Percentiles rank a stretch among this genome's conserved stretches.
Conservation (phyloP, 2,888 invertebrate genomes). For the Rotaria macrura region DNA sequence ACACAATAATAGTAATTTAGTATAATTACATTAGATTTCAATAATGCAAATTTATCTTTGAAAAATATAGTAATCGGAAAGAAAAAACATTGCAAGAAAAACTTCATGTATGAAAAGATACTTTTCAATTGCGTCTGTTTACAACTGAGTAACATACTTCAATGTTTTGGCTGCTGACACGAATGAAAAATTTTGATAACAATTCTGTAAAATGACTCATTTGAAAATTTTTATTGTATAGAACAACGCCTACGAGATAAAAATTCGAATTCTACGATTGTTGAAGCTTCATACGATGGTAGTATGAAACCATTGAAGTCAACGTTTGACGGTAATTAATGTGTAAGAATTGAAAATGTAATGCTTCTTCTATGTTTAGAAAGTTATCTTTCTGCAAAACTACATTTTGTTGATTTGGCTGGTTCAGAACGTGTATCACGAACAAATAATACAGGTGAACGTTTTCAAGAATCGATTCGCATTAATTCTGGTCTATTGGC, state of each 20-base stretch:
- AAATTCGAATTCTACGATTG: neutral
- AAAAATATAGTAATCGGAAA: too few relatives aligned
- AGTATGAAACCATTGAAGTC: neutral
- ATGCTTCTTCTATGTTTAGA: neutral
- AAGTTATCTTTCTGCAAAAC: conserved; percentile 41
- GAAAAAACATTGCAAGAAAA: too few relatives aligned
- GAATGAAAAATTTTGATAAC: too few relatives aligned
- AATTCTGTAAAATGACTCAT: too few relatives aligned
- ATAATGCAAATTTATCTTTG: too few relatives aligned
- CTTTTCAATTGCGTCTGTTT: too few relatives aligned
- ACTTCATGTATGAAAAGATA: too few relatives aligned
- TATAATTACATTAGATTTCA: too few relatives aligned
- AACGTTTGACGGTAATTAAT: neutral
- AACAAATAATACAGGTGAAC: conserved; percentile 50
- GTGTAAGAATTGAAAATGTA: neutral
- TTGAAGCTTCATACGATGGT: conserved; percentile 27
- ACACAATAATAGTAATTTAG: too few relatives aligned
- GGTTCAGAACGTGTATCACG: conserved; percentile 50
- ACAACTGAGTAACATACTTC: too few relatives aligned
- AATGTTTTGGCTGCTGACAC: neutral
- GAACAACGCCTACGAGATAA: conserved; percentile 22
- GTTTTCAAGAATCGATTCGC: conserved; percentile 50
- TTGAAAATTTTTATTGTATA: neutral
- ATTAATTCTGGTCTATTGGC: conserved; percentile 50
- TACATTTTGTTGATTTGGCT: conserved; percentile 51